Conservation (phyloP, 2,797 vertebrate species). For the Scarus forsteni region DNA sequence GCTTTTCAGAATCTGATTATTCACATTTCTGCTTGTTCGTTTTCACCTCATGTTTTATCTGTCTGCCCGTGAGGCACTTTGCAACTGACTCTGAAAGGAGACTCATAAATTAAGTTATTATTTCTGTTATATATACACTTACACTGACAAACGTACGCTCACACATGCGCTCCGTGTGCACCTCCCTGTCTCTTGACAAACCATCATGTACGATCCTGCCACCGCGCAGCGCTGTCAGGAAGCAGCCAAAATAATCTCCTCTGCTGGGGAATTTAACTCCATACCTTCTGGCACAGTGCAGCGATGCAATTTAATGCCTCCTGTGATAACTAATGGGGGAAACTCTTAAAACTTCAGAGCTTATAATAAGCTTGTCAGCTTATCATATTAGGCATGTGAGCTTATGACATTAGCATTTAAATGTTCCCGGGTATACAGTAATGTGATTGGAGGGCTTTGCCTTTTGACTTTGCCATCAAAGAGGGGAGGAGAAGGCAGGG, state of each 20-base stretch:
- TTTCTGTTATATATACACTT: constrained; percentile 29
- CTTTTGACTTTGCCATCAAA: constrained; percentile 79
- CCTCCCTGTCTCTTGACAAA: constrained; percentile 74
- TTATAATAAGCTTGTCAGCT: constrained; percentile 91
- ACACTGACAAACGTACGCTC: constrained; percentile 32
- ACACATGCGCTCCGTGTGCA: constrained; percentile 53
- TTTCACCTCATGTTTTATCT: too few species aligned
- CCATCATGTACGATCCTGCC: constrained; percentile 75
- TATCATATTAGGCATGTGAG: constrained; percentile 90
- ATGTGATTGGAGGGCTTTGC: constrained; percentile 84
- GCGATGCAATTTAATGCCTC: constrained; percentile 85
- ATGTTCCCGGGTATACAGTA: constrained; percentile 83
- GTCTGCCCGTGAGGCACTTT: too few species aligned
- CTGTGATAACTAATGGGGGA: constrained; percentile 87
- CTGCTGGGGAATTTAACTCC: constrained; percentile 85
- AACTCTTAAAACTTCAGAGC: constrained; percentile 89
- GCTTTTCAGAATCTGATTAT: too few species aligned
- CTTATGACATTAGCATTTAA: constrained; percentile 91
- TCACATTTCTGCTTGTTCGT: background rate
- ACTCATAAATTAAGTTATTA: too few species aligned
- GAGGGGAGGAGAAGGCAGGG: constrained; percentile 51
- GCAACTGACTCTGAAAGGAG: too few species aligned
- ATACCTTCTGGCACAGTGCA: constrained; percentile 82
- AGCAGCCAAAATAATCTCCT: constrained; percentile 84
- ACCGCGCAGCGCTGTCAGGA: constrained; percentile 82